Evolutionary conservation across 2,888 invertebrate species (phyloP).

Genomic region (Acanthopleura granulata): DNA sequence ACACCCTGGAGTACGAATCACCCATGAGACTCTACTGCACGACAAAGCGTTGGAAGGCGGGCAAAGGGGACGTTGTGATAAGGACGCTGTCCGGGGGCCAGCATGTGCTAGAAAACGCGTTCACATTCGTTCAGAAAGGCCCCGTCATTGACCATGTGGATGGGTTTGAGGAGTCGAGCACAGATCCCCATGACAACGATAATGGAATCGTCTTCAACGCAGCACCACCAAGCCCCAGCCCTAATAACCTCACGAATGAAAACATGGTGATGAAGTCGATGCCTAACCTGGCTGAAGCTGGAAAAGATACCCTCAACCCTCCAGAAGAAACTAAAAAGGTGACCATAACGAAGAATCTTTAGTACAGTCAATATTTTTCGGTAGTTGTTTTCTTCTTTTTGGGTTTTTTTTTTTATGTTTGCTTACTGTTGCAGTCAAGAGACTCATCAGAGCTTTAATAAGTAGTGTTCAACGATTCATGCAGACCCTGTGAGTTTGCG

Average conservation of each 20-base stretch:
- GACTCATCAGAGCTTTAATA: too few relatives aligned
- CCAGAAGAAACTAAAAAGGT: background rate
- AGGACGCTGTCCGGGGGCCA: conserved; percentile 65
- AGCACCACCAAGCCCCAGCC: background rate
- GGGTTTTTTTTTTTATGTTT: too few relatives aligned
- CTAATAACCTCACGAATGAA: background rate
- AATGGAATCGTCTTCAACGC: background rate
- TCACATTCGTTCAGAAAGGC: conserved; percentile 42
- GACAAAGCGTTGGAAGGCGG: conserved; percentile 56
- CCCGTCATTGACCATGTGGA: background rate
- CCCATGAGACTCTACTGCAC: conserved; percentile 53
- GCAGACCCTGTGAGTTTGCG: too few relatives aligned
- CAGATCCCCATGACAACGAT: background rate
- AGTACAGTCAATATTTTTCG: too few relatives aligned
- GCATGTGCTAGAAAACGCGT: conserved; percentile 50
- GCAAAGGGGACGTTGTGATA: conserved; percentile 58
- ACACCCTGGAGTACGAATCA: conserved; percentile 60
- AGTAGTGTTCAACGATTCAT: too few relatives aligned
- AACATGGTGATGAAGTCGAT: conserved; percentile 5
- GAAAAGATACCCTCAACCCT: background rate
- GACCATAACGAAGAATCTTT: background rate
- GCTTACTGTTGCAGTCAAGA: too few relatives aligned
- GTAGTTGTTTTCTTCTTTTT: too few relatives aligned
- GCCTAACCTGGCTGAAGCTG: background rate
- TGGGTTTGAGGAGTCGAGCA: background rate